phyloP scores from a whole-genome alignment of 2,797 vertebrate species.

The Pangasius djambal region DNA sequence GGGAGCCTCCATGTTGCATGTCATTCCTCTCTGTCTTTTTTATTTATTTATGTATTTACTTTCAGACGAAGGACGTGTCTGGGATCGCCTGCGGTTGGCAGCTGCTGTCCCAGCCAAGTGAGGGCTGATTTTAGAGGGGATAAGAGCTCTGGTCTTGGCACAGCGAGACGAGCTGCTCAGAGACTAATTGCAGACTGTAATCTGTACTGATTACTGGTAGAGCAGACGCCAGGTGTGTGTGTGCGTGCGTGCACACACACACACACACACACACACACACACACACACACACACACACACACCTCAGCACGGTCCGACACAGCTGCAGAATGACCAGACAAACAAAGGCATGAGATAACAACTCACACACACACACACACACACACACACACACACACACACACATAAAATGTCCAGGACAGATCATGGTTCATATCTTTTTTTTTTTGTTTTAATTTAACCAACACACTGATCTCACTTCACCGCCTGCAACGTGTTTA shows the following conservation, averaged over 20 bases:
- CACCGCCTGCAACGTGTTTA: constrained; percentile 42
- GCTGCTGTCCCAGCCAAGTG: constrained; percentile 22
- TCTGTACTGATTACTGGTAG: constrained; percentile 61
- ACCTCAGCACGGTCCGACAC: constrained; percentile 37
- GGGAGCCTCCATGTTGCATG: neutral
- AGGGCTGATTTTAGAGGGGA: constrained; percentile 50
- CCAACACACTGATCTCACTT: constrained; percentile 41
- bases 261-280: neutral
- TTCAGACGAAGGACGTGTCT: constrained; percentile 34
- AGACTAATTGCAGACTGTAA: constrained; percentile 63
- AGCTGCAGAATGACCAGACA: constrained; percentile 54
- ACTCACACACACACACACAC: constrained; percentile 9
- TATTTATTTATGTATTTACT: neutral
- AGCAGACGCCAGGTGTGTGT: constrained; percentile 58
- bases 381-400: constrained; percentile 15
- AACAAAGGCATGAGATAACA: constrained; percentile 52
- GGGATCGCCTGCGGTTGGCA: constrained; percentile 43
- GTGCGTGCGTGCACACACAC: neutral
- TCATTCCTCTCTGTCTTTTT: neutral
- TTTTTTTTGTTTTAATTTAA: constrained; percentile 13
- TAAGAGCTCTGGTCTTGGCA: constrained; percentile 50
- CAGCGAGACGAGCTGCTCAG: constrained; percentile 56
- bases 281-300: neutral
- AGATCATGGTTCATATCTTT: constrained; percentile 17
- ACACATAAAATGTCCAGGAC: neutral